Base-by-base conservation (phyloP, 2,888 invertebrate species). In the Chrysolina oricalcia region DNA sequence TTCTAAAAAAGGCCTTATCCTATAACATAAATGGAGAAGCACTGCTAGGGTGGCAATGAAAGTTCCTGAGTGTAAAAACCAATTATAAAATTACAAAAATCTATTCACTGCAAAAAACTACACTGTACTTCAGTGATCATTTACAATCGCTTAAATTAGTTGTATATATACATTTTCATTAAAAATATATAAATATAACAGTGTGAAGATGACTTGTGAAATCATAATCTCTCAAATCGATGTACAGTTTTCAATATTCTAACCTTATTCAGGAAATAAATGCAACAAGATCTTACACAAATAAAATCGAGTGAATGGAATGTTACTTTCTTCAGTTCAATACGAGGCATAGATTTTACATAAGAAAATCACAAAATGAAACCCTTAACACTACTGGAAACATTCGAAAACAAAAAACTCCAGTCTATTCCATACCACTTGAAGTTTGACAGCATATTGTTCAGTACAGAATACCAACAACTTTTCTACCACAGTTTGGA, bases 81-180 rank as follows among this genome's bases (percentile, higher is more conserved):
- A 84, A 84, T 82, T 83, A 82, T 79, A 84, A 83, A 84, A 83
- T 83, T 83, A 83, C 81, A 83, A 81, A 82, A 81, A 81, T 80
- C 82, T 84, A 84, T 78, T 78, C 79, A 77, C 74, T 82, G 81
- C 80, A 81, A 82, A 83, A 82, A 80, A 79, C 81, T 84, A 83
- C 81, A 80, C 80, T 80, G 82, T 80, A 78, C 80, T 80, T 56
- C 78, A 82, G 80, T 81, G 78, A 79, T 82, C 81, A 79, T 83
- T 77, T 82, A 83, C 81, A 81, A 80, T 81, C 81, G 80, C 80
- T 80, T 82, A 81, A 78, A 81, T 80, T 81, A 82, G 76, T 80
- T 81, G 76, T 82, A 84, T 81, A 81, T 83, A 81, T 81, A 82
- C 56, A 59, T 27, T 78, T 65, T 76, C 68, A 77, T 81, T 75